Base-by-base conservation (phyloP, 2,888 invertebrate species). In the Agonopterix arenella region DNA sequence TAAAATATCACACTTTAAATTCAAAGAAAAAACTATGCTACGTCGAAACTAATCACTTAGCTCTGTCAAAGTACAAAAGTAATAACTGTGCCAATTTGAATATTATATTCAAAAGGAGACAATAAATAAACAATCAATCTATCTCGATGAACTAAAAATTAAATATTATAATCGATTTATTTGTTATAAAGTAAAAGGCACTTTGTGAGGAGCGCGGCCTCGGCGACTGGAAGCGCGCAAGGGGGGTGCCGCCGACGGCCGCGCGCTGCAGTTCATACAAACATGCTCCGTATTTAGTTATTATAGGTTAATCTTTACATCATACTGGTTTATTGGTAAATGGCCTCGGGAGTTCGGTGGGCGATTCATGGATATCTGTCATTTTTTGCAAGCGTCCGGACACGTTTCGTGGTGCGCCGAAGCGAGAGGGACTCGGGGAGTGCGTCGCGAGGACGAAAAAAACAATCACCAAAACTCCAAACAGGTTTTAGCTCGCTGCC, bases 1-100 rank as follows among this genome's bases (percentile, higher is more conserved):
- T 83, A 86, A 88, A 88, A 89, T 89, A 89, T 89, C 89, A 89
- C 89, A 88, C 89, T 85, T 88, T 86, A 85, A 85, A 86, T 86
- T 88, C 85, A 85, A 88, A 84, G 72, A 72, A 81, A 78, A 84
- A 82, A 79, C 81, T 84, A 84, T 77, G 62, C 85, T 86, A 88
- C 69, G 69, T 83, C 80, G 79, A 84, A 84, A 82, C 82, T 83
- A 84, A 84, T 79, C 76, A 79, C 75, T 83, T 84, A 84, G 82
- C 65, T 86, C 75, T 84, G 86, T 88, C 86, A 83, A 82, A 84
- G 81, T 85, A 85, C 81, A 84, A 82, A 85, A 83, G 76, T 80
- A 84, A 84, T 83, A 86, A 88, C 83, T 79, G 81, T 80, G 88
- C 82, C 86, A 80, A 84, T 81, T 85, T 82, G 82, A 86, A 85